Evolutionary conservation across 1,140 invertebrate genomes (phyloP).

Genomic region (Melipona quadrifasciata): DNA sequence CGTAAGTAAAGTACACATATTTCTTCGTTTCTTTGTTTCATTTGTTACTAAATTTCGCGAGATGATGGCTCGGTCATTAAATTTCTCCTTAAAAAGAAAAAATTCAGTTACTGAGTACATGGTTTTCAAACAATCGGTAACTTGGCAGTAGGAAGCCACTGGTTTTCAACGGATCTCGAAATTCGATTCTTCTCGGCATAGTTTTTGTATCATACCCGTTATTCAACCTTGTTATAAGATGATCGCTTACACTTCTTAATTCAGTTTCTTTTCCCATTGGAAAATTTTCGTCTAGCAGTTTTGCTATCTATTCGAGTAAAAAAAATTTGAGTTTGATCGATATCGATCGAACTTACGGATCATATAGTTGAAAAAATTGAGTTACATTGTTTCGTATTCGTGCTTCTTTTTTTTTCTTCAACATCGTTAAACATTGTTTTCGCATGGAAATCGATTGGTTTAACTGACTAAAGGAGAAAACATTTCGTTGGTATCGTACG

Average conservation of each 20-base stretch:
- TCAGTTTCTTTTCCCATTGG: neutral
- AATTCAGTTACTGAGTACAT: no score
- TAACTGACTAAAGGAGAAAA: neutral
- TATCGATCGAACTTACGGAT: neutral
- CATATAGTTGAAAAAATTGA: neutral
- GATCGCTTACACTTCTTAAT: neutral
- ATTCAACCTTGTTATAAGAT: constrained; percentile 43
- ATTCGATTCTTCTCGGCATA: constrained; percentile 22
- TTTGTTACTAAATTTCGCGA: neutral
- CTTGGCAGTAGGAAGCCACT: neutral
- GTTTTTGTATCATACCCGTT: constrained; percentile 39
- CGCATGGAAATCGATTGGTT: neutral
- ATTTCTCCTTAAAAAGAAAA: neutral
- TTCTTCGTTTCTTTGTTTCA: no score
- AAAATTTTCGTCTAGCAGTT: neutral
- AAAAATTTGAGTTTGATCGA: neutral
- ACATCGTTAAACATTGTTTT: neutral
- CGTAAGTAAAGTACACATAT: constrained; percentile 19
- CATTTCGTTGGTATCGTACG: neutral
- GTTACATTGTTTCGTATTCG: neutral
- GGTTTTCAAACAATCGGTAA: neutral
- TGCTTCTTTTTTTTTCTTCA: neutral
- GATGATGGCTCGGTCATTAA: neutral
- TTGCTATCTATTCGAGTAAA: neutral
- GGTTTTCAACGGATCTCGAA: neutral